Conservation (phyloP, 2,113 vertebrate genomes). For the Halichoeres trimaculatus region DNA sequence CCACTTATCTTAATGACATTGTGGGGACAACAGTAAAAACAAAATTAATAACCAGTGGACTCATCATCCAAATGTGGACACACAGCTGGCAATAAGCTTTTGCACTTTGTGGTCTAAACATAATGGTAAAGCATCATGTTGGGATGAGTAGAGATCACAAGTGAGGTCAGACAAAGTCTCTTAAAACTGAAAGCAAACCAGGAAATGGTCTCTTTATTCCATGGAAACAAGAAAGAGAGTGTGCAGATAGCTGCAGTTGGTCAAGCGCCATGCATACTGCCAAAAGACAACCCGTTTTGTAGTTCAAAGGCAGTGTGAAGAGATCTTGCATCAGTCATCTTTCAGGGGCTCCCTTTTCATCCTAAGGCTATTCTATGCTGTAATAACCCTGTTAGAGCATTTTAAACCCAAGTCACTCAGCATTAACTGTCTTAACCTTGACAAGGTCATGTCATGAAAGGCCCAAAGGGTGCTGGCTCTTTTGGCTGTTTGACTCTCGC, state of each 20-base stretch:
- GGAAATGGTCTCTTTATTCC: neutral
- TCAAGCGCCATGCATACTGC: neutral
- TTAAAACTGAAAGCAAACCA: neutral
- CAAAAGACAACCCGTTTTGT: conserved; percentile 15
- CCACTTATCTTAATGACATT: neutral
- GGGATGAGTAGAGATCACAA: neutral
- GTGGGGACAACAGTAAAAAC: neutral
- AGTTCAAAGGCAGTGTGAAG: conserved; percentile 9
- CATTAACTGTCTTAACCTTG: conserved; percentile 69
- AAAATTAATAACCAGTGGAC: neutral
- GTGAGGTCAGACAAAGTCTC: neutral
- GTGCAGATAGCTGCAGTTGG: neutral
- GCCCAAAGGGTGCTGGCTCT: conserved; percentile 56
- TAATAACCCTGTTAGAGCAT: conserved; percentile 37
- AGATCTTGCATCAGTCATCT: conserved; percentile 1
- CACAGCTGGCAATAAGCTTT: neutral
- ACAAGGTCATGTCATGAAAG: conserved; percentile 49
- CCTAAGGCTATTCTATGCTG: conserved; percentile 3
- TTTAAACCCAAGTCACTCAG: conserved; percentile 55
- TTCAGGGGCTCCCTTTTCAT: neutral
- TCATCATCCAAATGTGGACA: neutral
- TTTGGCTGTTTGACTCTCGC: conserved; percentile 55
- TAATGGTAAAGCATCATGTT: neutral
- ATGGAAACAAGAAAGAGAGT: neutral
- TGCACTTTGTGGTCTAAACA: neutral